These are phyloP conservation scores for Odontothrips loti DNA, from an alignment of 2,888 invertebrate genomes.

Conservation along the genomic window DNA sequence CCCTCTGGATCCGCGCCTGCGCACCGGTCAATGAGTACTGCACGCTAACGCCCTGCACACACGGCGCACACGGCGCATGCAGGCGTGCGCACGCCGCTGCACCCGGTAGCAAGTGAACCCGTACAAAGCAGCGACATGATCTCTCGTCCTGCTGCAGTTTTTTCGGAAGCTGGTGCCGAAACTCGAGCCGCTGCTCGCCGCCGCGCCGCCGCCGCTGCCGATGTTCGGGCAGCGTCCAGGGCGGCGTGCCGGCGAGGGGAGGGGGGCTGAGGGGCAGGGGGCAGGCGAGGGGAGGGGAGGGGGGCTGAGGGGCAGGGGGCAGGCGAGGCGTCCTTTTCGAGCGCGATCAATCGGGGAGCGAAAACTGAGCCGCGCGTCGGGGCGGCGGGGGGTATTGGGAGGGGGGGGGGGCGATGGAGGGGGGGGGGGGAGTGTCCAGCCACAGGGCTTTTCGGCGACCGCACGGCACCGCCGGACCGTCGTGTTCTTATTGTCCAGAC, in stretches of 20 bases:
- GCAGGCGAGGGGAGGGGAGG: neutral
- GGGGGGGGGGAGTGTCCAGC: too few species aligned
- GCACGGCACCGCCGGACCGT: too few species aligned
- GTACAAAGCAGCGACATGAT: slow-evolving; percentile 18
- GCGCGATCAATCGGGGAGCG: too few species aligned
- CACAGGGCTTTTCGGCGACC: too few species aligned
- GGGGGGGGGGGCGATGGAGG: too few species aligned
- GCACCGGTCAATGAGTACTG: too few species aligned
- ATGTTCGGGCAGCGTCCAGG: neutral
- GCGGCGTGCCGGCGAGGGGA: neutral
- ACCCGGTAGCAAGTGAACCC: neutral
- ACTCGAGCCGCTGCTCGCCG: neutral
- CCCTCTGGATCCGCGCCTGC: too few species aligned
- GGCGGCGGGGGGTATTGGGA: too few species aligned
- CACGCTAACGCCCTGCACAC: too few species aligned
- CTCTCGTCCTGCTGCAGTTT: neutral
- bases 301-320: neutral
- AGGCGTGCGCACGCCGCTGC: neutral
- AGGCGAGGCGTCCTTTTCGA: too few species aligned
- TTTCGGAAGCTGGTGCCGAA: slow-evolving; percentile 13
- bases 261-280: neutral
- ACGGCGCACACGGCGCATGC: too few species aligned
- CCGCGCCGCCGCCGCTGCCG: neutral
- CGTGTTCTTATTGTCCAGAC: too few species aligned
- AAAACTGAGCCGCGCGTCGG: neutral